Evolutionary conservation across 2,113 vertebrate genomes (phyloP).

Genomic region (Morone saxatilis): DNA sequence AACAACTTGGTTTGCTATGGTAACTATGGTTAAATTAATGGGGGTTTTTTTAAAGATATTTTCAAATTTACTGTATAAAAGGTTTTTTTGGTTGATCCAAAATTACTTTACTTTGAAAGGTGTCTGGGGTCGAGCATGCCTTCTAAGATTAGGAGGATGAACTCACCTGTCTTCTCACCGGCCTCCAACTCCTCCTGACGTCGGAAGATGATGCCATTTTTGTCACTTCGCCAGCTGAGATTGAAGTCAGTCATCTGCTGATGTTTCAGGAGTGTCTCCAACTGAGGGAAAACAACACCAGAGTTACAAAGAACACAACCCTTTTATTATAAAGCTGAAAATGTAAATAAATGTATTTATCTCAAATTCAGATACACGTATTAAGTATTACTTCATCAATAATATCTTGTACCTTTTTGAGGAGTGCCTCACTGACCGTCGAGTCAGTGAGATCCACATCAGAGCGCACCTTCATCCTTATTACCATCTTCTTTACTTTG

Average conservation of each 20-base stretch:
- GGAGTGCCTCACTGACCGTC: not conserved
- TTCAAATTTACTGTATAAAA: too few relatives aligned
- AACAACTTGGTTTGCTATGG: too few relatives aligned
- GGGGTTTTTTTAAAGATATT: too few relatives aligned
- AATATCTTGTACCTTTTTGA: slow-evolving; percentile 29
- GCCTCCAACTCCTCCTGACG: not conserved
- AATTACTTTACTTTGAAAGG: not conserved
- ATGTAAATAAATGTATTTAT: not conserved
- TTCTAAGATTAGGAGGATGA: not conserved
- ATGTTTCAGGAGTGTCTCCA: not conserved
- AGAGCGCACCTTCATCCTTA: slow-evolving; percentile 37
- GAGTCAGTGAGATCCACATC: not conserved
- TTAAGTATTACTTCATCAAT: not conserved
- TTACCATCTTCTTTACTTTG: slow-evolving; percentile 30
- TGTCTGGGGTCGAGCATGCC: not conserved
- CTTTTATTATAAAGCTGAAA: not conserved
- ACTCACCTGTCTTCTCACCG: not conserved
- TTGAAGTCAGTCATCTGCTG: slow-evolving; percentile 16
- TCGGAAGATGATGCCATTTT: not conserved
- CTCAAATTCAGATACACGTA: not conserved
- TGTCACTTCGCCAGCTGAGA: slow-evolving; percentile 25
- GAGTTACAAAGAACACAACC: not conserved
- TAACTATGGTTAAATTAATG: too few relatives aligned
- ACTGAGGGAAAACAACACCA: slow-evolving; percentile 4
- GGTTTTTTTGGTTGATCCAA: too few relatives aligned